Percentiles rank a stretch among this genome's conserved stretches.
These are phyloP conservation scores for Caenorhabditis sulstoni DNA, from an alignment of 2,888 invertebrate genomes.

Conservation along the genomic window DNA sequence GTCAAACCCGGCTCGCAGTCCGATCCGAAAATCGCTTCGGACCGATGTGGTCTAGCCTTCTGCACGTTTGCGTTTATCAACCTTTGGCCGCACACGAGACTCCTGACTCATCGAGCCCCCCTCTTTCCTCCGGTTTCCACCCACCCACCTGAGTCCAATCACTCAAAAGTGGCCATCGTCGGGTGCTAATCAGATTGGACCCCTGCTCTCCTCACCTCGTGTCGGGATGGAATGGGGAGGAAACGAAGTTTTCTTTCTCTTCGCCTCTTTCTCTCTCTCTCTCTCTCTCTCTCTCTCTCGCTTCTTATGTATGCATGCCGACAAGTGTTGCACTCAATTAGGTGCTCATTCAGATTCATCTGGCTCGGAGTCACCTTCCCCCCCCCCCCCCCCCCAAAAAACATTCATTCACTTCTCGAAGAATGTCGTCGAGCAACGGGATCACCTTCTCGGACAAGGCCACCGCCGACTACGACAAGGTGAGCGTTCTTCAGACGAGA, in stretches of 20 bases:
- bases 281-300: too few relatives aligned
- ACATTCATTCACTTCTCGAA: background rate
- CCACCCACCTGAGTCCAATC: conserved; percentile 45
- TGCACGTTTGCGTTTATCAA: conserved; percentile 7
- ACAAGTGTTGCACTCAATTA: background rate
- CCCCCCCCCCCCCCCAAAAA: too few relatives aligned
- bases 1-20: too few relatives aligned
- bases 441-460: conserved; percentile 33
- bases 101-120: conserved; percentile 1
- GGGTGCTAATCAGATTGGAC: conserved; percentile 25
- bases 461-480: conserved; percentile 42
- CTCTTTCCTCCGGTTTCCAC: conserved; percentile 6
- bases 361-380: too few relatives aligned
- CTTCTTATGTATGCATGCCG: too few relatives aligned
- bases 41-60: too few relatives aligned
- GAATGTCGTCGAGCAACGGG: conserved; percentile 8
- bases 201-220: too few relatives aligned
- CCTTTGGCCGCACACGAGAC: conserved; percentile 10
- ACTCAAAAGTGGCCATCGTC: conserved; percentile 13
- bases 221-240: too few relatives aligned
- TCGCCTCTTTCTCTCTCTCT: too few relatives aligned
- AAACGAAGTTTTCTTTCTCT: too few relatives aligned
- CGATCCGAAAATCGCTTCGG: too few relatives aligned
- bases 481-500: background rate
- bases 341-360: background rate